A percentile compares a stretch with the other conserved stretches of the same genome.
These are phyloP conservation scores for Cordylochernes scorpioides DNA, from an alignment of 2,888 invertebrate species.

Conservation along the genomic window DNA sequence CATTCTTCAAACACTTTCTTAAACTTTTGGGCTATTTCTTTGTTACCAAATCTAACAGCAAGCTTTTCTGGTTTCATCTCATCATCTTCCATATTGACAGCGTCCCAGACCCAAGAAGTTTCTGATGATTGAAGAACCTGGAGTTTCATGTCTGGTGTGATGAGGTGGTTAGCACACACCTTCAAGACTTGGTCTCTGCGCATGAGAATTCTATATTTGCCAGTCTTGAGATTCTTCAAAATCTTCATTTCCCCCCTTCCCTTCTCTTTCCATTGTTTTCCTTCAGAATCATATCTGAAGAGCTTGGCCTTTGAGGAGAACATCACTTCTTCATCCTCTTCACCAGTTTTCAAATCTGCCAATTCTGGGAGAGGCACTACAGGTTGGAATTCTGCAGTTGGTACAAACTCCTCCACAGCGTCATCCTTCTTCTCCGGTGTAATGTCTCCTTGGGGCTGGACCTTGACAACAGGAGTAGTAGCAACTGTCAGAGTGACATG, in stretches of 20 bases:
- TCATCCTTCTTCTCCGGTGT: too few relatives aligned
- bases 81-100: constrained; percentile 26
- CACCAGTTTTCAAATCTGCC: constrained; percentile 17
- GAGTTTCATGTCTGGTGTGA: constrained; percentile 17
- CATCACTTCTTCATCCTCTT: constrained; percentile 38
- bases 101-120: constrained; percentile 19
- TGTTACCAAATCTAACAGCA: constrained; percentile 40
- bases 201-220: constrained; percentile 44
- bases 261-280: constrained; percentile 73
- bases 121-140: constrained; percentile 16
- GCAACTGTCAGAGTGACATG: too few relatives aligned
- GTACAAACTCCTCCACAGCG: constrained; percentile 43
- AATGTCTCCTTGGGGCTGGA: too few relatives aligned
- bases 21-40: constrained; percentile 8
- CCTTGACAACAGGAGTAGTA: too few relatives aligned
- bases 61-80: constrained; percentile 40
- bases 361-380: constrained; percentile 11
- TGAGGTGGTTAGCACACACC: constrained; percentile 20
- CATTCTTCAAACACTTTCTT: constrained; percentile 9
- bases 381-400: constrained; percentile 37
- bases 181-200: constrained; percentile 46
- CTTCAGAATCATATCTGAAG: constrained; percentile 35
- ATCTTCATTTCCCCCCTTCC: constrained; percentile 62
- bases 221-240: constrained; percentile 35
- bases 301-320: constrained; percentile 55